A percentile compares a stretch with the other conserved stretches of the same genome.
phyloP scores from a whole-genome alignment of 1,140 invertebrate genomes.

The Sweltsa coloradensis region DNA sequence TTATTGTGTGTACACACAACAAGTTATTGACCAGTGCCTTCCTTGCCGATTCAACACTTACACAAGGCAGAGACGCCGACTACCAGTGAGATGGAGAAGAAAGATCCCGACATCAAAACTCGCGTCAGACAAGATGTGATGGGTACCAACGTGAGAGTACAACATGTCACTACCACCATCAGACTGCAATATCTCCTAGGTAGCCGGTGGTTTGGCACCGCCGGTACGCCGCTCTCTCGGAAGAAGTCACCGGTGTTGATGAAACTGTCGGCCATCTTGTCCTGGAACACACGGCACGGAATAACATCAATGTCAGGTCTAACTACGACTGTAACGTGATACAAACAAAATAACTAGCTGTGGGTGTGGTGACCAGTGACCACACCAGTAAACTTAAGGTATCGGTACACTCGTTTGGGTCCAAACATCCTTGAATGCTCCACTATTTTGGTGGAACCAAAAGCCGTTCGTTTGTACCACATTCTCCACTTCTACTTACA shows the following conservation, averaged over 20 bases:
- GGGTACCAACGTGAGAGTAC: slow-evolving; percentile 49
- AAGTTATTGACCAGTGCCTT: no score
- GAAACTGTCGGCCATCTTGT: slow-evolving; percentile 70
- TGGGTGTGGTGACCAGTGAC: not conserved
- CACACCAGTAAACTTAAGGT: not conserved
- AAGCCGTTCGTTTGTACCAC: no score
- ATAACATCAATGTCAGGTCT: slow-evolving; percentile 7
- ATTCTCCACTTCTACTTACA: no score
- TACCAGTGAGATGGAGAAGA: slow-evolving; percentile 54
- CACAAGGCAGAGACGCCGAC: slow-evolving; percentile 51
- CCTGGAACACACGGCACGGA: slow-evolving; percentile 49
- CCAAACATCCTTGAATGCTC: not conserved
- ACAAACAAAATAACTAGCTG: not conserved
- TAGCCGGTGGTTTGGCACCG: slow-evolving; percentile 39
- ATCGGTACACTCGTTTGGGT: not conserved
- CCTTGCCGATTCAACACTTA: no score
- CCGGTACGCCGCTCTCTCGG: slow-evolving; percentile 51
- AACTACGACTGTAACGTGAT: not conserved
- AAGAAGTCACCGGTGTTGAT: slow-evolving; percentile 73
- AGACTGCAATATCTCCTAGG: slow-evolving; percentile 49
- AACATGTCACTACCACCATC: slow-evolving; percentile 60
- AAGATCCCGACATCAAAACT: slow-evolving; percentile 56
- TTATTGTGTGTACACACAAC: no score
- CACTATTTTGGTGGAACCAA: not conserved
- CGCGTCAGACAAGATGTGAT: slow-evolving; percentile 55